These are phyloP conservation scores for Polypedilum pembai DNA, from an alignment of 1,140 invertebrate genomes.

Conservation along the genomic window DNA sequence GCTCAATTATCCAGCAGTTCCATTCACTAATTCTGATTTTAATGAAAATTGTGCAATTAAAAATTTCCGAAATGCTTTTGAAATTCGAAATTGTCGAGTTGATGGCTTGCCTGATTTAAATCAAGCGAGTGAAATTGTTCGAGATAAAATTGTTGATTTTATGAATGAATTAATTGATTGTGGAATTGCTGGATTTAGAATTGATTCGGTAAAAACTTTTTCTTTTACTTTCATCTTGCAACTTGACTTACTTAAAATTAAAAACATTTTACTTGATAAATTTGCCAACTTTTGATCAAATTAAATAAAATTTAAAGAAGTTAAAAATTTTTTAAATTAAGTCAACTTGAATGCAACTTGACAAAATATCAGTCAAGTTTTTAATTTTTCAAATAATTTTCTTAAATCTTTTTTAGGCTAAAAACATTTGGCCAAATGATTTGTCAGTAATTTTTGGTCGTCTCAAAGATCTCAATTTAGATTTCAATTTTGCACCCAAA, in stretches of 20 bases:
- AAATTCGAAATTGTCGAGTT: constrained; percentile 66
- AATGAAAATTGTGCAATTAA: constrained; percentile 49
- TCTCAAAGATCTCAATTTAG: constrained; percentile 53
- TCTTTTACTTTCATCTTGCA: too few species aligned
- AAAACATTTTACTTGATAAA: too few species aligned
- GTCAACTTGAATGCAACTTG: too few species aligned
- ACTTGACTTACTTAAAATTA: too few species aligned
- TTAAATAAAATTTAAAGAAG: too few species aligned
- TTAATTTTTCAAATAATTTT: constrained; percentile 21
- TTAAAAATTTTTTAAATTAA: too few species aligned
- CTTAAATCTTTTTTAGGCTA: background rate
- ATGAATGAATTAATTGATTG: constrained; percentile 62
- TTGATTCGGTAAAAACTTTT: constrained; percentile 47
- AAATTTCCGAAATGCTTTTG: constrained; percentile 44
- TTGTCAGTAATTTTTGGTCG: constrained; percentile 53
- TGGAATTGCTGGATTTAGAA: constrained; percentile 75
- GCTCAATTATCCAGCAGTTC: constrained; percentile 51
- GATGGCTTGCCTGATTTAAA: constrained; percentile 66
- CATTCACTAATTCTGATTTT: constrained; percentile 52
- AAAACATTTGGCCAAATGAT: constrained; percentile 66
- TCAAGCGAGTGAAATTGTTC: constrained; percentile 56
- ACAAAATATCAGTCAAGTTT: too few species aligned
- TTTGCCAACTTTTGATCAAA: too few species aligned
- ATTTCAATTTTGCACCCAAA: constrained; percentile 51
- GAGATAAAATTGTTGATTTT: constrained; percentile 57